A percentile compares a stretch with the other conserved stretches of the same genome.
phyloP scores from a whole-genome alignment of 1,140 invertebrate genomes.

The Cardiocondyla obscurior region DNA sequence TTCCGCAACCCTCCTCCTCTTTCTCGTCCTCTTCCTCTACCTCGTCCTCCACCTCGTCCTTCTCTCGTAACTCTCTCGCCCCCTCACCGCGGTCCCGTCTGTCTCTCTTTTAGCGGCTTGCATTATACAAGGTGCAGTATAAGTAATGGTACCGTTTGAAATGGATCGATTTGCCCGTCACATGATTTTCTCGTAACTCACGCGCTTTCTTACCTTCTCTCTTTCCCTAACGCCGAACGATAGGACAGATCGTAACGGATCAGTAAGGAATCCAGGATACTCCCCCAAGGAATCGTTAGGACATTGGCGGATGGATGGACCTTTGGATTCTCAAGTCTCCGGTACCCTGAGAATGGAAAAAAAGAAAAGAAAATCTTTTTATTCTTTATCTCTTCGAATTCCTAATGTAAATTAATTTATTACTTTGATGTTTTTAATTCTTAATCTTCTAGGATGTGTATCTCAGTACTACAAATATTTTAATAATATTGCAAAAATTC shows the following conservation, averaged over 20 bases:
- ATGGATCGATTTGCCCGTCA: constrained; percentile 15
- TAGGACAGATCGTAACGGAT: background rate
- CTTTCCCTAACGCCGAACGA: background rate
- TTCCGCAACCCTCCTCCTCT: constrained; percentile 60
- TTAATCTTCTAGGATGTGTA: background rate
- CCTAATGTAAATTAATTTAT: background rate
- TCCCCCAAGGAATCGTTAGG: no score
- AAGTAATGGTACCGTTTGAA: constrained; percentile 40
- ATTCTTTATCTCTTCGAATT: background rate
- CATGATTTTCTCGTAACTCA: background rate
- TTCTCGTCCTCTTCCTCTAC: constrained; percentile 53
- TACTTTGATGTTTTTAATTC: background rate
- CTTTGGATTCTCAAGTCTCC: background rate
- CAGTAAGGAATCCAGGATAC: background rate
- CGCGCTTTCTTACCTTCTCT: background rate
- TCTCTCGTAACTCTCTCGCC: constrained; percentile 51
- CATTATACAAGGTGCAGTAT: constrained; percentile 75
- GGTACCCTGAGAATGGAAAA: background rate
- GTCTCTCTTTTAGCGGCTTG: constrained; percentile 72
- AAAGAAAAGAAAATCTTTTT: no score
- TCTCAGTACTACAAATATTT: no score
- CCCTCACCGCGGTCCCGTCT: constrained; percentile 54
- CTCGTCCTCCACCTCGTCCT: constrained; percentile 52
- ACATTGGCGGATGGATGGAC: background rate
- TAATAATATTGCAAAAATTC: background rate